Base-by-base conservation (phyloP, 1,140 invertebrate species). In the Scaptomyza montana region DNA sequence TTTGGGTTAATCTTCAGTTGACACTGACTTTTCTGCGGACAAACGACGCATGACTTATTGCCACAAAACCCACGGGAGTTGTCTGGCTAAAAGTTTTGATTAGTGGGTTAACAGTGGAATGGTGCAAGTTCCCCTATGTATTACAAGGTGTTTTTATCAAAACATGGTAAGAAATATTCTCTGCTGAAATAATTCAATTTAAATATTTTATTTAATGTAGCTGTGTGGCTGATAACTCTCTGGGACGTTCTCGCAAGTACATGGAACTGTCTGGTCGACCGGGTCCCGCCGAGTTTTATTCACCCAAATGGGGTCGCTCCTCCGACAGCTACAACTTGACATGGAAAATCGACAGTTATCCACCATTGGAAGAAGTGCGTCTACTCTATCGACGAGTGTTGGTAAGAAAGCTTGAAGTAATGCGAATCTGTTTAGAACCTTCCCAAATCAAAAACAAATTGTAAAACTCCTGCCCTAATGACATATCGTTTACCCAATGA, bases 181-280 rank as follows among this genome's bases (percentile, higher is more conserved):
- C 5, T 41, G 10, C 25, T 5, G 25, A 51, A 51, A 8, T 33
- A 51, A 51, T 33, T 51, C 3, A 2, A 13, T 33, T 55, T 55
- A 7, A 41, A 21, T 28, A 21, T 8, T 8, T 16, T 33, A 43
- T 7, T 16, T n/a, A 10, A 36, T 36, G 33, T 47, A 65, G 95
- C 69, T 96, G 95, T 78, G 93, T 94, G 21, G 95, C 95, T 0
- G 94, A 95, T 80, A 96, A 96, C 91, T 94, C 93, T 47, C 93
- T 96, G 43, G 95, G 95, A 30, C 92, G 94, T 2, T 94, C 94
- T 2, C 94, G 94, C 36, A 94, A 94, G 71, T 95, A 95, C 85
- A 94, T 95, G 77, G 94, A 95, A 78, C 92, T 95, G 55, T 94
- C 94, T 2, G 95, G 95, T 0, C 93, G 94, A 47, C 95, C 95